These are phyloP conservation scores for Burhinus bistriatus DNA, from an alignment of 2,113 vertebrate species.

Conservation along the genomic window DNA sequence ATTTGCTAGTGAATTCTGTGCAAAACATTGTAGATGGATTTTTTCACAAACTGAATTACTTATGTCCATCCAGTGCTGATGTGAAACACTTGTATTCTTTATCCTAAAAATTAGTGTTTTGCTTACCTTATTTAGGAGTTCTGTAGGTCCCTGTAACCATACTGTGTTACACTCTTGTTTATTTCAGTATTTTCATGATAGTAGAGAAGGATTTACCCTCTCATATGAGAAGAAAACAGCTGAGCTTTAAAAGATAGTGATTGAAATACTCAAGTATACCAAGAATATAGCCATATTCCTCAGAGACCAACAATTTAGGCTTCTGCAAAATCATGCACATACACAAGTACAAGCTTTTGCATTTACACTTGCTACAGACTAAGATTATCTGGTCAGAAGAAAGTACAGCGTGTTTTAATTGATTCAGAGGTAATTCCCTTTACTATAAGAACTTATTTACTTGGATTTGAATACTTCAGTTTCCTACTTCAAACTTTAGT, in stretches of 20 bases:
- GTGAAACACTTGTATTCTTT: neutral
- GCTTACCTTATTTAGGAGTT: neutral
- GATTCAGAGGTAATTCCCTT: neutral
- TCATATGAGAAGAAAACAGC: neutral
- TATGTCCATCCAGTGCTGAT: neutral
- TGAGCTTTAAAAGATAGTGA: neutral
- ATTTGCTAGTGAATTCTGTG: neutral
- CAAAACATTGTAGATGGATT: neutral
- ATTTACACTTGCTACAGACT: neutral
- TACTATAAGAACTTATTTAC: neutral
- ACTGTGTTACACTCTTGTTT: neutral
- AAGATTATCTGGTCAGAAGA: neutral
- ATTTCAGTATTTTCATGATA: neutral
- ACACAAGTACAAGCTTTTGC: neutral
- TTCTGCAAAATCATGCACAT: neutral
- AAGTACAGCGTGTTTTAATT: neutral
- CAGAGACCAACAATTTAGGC: neutral
- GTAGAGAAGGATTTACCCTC: neutral
- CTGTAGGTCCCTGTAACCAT: neutral
- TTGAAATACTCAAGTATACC: neutral
- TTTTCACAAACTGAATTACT: neutral
- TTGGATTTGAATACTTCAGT: neutral
- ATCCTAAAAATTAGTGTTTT: neutral
- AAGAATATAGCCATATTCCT: neutral
- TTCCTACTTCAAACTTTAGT: neutral